These are phyloP conservation scores for Lithophane socia DNA, from an alignment of 2,888 invertebrate genomes.

Conservation along the genomic window DNA sequence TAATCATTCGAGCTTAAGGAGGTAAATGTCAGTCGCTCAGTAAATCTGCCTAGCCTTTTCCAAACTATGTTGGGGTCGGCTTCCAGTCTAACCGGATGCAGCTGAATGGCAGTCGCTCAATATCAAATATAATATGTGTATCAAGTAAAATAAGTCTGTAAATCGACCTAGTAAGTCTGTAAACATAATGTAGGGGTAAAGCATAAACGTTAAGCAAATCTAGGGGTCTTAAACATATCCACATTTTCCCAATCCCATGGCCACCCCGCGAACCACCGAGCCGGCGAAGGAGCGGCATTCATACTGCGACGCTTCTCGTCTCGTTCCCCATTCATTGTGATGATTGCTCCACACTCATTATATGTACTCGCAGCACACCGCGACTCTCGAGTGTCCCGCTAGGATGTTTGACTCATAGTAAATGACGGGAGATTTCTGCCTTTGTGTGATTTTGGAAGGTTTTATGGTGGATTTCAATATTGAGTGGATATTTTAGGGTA, in stretches of 20 bases:
- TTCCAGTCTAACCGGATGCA: too few relatives aligned
- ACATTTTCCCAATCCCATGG: conserved; percentile 27
- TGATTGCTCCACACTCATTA: conserved; percentile 87
- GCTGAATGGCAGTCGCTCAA: too few relatives aligned
- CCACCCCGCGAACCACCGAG: conserved; percentile 49
- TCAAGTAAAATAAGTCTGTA: not conserved
- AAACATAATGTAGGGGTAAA: too few relatives aligned
- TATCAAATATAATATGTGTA: not conserved
- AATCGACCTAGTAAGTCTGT: too few relatives aligned
- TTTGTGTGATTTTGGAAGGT: conserved; percentile 30
- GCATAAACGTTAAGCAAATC: not conserved
- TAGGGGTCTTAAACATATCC: not conserved
- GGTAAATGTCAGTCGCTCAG: too few relatives aligned
- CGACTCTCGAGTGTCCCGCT: conserved; percentile 60
- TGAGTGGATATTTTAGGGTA: not conserved
- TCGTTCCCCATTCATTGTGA: conserved; percentile 86
- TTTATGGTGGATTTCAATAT: conserved; percentile 5
- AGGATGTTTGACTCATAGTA: conserved; percentile 61
- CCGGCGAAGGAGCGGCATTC: conserved; percentile 78
- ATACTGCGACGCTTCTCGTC: conserved; percentile 75
- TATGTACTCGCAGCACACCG: conserved; percentile 64
- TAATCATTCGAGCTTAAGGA: too few relatives aligned
- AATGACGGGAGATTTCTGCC: conserved; percentile 42
- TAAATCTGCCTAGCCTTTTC: too few relatives aligned
- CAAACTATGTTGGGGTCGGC: too few relatives aligned